A percentile compares a stretch with the other conserved stretches of the same genome.
Conservation (phyloP, 2,797 vertebrate genomes). For the Sebastes elongatus region DNA sequence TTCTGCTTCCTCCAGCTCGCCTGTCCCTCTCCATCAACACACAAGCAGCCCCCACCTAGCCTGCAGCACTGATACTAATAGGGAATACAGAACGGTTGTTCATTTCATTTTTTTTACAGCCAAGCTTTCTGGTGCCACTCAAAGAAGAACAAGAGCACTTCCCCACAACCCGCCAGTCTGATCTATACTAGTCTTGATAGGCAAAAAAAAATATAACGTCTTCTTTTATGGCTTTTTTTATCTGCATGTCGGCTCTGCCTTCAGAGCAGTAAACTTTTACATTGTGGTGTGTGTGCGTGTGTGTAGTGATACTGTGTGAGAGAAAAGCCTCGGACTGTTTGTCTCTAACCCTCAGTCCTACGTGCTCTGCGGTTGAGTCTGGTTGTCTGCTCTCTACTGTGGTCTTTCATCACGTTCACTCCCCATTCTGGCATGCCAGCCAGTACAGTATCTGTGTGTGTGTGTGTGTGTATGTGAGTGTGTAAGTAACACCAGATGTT, state of each 20-base stretch:
- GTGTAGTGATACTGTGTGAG: conserved; percentile 49
- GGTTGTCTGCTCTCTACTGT: conserved; percentile 76
- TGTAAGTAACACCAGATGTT: conserved; percentile 65
- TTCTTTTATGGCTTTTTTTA: conserved; percentile 24
- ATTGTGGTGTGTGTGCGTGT: conserved; percentile 48
- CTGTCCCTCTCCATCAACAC: conserved; percentile 66
- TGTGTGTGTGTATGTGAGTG: conserved; percentile 2
- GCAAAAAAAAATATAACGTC: conserved; percentile 26
- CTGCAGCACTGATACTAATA: conserved; percentile 51
- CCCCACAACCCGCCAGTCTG: neutral
- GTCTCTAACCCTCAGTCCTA: conserved; percentile 60
- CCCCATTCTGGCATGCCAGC: conserved; percentile 65
- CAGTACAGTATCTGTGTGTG: conserved; percentile 11
- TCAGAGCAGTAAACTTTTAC: conserved; percentile 52
- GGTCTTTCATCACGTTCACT: conserved; percentile 80
- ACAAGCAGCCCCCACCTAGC: conserved; percentile 52
- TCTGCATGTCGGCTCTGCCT: conserved; percentile 21
- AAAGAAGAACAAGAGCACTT: conserved; percentile 20
- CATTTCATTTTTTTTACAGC: conserved; percentile 52
- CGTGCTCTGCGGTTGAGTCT: conserved; percentile 73
- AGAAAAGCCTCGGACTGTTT: conserved; percentile 55
- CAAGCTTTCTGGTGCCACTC: conserved; percentile 47
- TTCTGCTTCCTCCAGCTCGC: conserved; percentile 53
- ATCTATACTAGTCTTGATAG: conserved; percentile 25
- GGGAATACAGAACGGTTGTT: conserved; percentile 51